Conservation (phyloP, 1,140 invertebrate species). For the Probaryconus sp. region DNA sequence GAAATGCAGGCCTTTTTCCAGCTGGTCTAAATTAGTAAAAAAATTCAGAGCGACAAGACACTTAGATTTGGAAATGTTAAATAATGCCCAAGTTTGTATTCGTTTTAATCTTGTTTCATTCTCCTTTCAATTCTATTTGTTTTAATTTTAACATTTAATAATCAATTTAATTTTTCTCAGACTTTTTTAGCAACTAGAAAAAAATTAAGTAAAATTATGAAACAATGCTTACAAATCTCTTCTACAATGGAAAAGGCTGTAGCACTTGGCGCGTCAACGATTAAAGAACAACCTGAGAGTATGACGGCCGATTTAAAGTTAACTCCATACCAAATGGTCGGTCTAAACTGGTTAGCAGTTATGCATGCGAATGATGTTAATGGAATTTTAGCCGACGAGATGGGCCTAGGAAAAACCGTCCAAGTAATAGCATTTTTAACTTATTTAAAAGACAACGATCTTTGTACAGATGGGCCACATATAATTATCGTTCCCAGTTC, state of each 20-base stretch:
- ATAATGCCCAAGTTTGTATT: slow-evolving; percentile 81
- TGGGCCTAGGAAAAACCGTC: slow-evolving; percentile 95
- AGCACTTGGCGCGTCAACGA: slow-evolving; percentile 82
- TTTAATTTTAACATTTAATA: slow-evolving; percentile 13
- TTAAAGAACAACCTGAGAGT: slow-evolving; percentile 82
- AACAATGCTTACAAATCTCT: slow-evolving; percentile 82
- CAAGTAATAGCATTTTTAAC: slow-evolving; percentile 94
- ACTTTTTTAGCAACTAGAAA: slow-evolving; percentile 83
- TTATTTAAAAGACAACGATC: slow-evolving; percentile 85
- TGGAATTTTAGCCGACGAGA: slow-evolving; percentile 95
- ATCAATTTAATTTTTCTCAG: slow-evolving; percentile 34
- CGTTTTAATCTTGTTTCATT: neutral
- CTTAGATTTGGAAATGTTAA: slow-evolving; percentile 84
- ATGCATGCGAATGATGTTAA: slow-evolving; percentile 94
- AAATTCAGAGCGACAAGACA: slow-evolving; percentile 85
- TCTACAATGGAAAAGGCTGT: slow-evolving; percentile 85
- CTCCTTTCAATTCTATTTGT: slow-evolving; percentile 7
- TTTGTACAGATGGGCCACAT: slow-evolving; percentile 84
- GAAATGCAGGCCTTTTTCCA: slow-evolving; percentile 83
- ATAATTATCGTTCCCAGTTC: slow-evolving; percentile 95
- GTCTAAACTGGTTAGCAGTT: slow-evolving; percentile 95
- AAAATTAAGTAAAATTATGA: slow-evolving; percentile 84
- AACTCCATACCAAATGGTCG: slow-evolving; percentile 94
- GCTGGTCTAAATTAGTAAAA: slow-evolving; percentile 85
- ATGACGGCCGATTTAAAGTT: slow-evolving; percentile 81